Conservation (phyloP, 92 coral and sea anemone species). For the Epizoanthus rinbou region DNA sequence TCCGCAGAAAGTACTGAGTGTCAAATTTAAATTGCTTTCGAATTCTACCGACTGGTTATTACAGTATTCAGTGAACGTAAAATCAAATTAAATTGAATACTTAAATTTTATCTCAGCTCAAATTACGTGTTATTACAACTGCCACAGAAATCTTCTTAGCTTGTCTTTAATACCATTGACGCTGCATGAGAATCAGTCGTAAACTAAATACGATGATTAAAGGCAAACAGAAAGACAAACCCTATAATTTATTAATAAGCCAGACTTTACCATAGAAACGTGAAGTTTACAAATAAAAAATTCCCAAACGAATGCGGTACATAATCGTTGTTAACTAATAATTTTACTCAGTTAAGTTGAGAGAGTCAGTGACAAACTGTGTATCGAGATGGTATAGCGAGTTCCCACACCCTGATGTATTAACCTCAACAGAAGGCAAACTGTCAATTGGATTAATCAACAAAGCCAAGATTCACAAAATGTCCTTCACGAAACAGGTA, state of each 20-base stretch:
- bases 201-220: not conserved
- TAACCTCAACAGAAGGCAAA: not conserved
- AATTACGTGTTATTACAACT: too few relatives aligned
- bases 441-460: not conserved
- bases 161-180: too few relatives aligned
- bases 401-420: not conserved
- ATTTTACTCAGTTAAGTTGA: not conserved
- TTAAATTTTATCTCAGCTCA: too few relatives aligned
- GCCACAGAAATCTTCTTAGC: too few relatives aligned
- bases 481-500: constrained; percentile 34
- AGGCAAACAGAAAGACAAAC: constrained; percentile 10
- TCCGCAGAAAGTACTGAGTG: too few relatives aligned
- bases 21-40: too few relatives aligned
- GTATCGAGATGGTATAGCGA: not conserved
- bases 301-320: not conserved
- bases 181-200: too few relatives aligned
- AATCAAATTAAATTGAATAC: too few relatives aligned
- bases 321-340: not conserved
- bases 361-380: not conserved
- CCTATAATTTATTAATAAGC: constrained; percentile 40
- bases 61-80: too few relatives aligned
- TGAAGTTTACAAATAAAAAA: constrained; percentile 19
- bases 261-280: constrained; percentile 38
- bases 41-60: too few relatives aligned
- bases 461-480: not conserved